phyloP scores from a whole-genome alignment of 2,113 vertebrate genomes.

The Phylloscopus trochiloides region DNA sequence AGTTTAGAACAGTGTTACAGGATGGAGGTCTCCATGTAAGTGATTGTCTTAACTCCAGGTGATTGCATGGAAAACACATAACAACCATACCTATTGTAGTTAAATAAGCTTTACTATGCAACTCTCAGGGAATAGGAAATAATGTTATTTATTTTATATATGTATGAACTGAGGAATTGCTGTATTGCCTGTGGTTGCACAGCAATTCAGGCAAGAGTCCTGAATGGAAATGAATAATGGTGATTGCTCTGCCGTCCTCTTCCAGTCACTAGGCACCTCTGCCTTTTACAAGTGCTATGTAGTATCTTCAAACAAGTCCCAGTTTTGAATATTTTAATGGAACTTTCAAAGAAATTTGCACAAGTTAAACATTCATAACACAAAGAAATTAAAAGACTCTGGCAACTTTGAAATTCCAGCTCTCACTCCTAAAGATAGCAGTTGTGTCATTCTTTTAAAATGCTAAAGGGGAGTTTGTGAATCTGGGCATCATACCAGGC shows the following conservation, averaged over 20 bases:
- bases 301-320: background rate
- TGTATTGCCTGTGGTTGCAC: background rate
- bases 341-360: conserved; percentile 12
- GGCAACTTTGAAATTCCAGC: background rate
- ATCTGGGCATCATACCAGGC: background rate
- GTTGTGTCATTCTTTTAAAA: background rate
- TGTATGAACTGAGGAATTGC: background rate
- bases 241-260: background rate
- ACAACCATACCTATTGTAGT: background rate
- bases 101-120: background rate
- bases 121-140: background rate
- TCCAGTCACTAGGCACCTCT: background rate
- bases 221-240: background rate
- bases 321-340: background rate
- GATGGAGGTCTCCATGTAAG: background rate
- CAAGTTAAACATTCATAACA: background rate
- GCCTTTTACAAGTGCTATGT: background rate
- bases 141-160: background rate
- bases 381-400: background rate
- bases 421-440: background rate
- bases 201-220: background rate
- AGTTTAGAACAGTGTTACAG: background rate
- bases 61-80: background rate
- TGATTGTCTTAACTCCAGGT: background rate
- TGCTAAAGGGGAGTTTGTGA: background rate